phyloP scores from a whole-genome alignment of 2,888 invertebrate genomes.

The Uropetala carovei region DNA sequence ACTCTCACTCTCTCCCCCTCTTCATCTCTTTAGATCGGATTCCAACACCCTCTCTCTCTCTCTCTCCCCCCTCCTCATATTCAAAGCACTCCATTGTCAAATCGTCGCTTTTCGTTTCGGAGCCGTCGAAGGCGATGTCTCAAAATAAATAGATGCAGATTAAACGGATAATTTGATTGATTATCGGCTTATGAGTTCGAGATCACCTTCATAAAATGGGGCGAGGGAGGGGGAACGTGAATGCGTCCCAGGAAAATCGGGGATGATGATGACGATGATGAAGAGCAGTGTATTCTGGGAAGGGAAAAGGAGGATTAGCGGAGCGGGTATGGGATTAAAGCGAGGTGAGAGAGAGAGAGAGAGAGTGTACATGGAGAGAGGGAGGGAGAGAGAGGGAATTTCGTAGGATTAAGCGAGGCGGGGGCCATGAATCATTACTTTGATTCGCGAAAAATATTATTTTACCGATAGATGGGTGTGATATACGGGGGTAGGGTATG shows the following conservation, averaged over 20 bases:
- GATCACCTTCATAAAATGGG: background rate
- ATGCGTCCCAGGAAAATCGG: conserved; percentile 40
- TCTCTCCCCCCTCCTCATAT: background rate
- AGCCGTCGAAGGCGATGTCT: background rate
- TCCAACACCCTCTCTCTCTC: background rate
- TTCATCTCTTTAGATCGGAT: background rate
- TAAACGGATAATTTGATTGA: conserved; percentile 61
- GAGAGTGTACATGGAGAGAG: background rate
- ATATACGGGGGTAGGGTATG: background rate
- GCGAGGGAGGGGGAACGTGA: background rate
- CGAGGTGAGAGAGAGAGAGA: background rate
- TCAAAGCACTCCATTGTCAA: conserved; percentile 34
- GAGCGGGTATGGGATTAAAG: background rate
- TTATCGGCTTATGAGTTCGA: conserved; percentile 56
- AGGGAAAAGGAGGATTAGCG: background rate
- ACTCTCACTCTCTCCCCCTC: background rate
- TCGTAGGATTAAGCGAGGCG: conserved; percentile 34
- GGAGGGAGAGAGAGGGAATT: conserved; percentile 46
- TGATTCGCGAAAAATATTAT: conserved; percentile 58
- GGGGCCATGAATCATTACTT: conserved; percentile 60
- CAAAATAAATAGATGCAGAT: conserved; percentile 43
- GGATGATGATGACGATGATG: conserved; percentile 56
- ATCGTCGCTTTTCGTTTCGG: conserved; percentile 21
- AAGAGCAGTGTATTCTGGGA: conserved; percentile 44
- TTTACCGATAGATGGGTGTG: conserved; percentile 27